Base-by-base conservation (phyloP, 2,113 vertebrate genomes). In the Rhinolophus ferrumequinum region DNA sequence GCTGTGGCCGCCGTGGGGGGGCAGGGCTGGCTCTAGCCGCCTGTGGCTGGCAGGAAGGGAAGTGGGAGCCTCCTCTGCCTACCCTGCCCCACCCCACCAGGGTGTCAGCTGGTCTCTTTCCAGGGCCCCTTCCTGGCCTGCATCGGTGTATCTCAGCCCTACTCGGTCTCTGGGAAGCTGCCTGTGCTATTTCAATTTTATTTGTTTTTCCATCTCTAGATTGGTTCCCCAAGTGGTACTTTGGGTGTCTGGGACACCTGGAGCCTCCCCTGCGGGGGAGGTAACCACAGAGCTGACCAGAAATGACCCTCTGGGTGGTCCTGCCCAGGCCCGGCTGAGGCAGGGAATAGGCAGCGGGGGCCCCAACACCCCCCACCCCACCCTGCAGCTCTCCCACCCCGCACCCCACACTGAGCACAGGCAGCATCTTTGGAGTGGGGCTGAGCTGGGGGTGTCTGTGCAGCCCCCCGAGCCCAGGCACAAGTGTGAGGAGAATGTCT, bases 181-280 rank as follows among this genome's bases (percentile, higher is more conserved):
- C 62, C 86, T 0, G 0, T 81, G 69, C 91, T 91, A 56, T 89
- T 97, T 95, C 81, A 52, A 18, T 58, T 90, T 73, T 26, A 54
- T 33, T 87, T 85, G 70, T 96, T 79, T 93, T 94, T 90, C 76
- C 8, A 2, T 80, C 26, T 90, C 97, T 88, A 80, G 76, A 38
- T 80, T 44, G 69, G 95, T 94, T 79, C 64, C 62, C 26, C 90
- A 94, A 94, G 67, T 94, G 93, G 88, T 44, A 92, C 90, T 82
- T 95, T 75, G 28, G 60, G 81, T 96, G 90, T 96, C 80, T 96
- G 94, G 81, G 84, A 76, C 85, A 96, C 95, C 90, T 96, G 52
- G 50, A 73, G 54, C 88, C 35, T 70, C 69, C 72, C n/a, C 72
- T 41, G 75, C 0, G 0, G 73, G 28, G 76, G 73, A 44, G 58